These are phyloP conservation scores for Blera fallax DNA, from an alignment of 2,888 invertebrate species.

Conservation along the genomic window DNA sequence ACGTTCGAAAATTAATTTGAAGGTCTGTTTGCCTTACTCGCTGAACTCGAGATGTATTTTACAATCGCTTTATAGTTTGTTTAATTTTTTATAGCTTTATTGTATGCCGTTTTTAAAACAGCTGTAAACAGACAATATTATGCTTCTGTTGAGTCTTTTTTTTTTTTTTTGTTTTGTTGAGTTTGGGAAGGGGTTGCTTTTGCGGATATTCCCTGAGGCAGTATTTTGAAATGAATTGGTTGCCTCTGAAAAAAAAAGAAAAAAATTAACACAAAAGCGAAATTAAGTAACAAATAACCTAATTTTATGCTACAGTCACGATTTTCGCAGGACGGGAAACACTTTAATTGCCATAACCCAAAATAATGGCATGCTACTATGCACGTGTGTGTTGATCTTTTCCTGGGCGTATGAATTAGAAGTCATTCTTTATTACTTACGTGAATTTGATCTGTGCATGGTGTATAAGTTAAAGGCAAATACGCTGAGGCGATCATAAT, in stretches of 20 bases:
- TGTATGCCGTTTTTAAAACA: not conserved
- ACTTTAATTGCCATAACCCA: not conserved
- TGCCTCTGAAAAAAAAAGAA: not conserved
- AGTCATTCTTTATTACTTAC: not conserved
- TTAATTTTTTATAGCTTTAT: not conserved
- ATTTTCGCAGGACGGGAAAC: not conserved
- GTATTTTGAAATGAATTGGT: not conserved
- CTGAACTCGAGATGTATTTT: not conserved
- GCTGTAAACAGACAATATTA: not conserved
- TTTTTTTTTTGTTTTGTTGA: too few relatives aligned
- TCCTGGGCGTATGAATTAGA: not conserved
- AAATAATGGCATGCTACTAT: not conserved
- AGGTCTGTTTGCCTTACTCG: not conserved
- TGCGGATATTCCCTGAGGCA: not conserved
- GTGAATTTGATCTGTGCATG: too few relatives aligned
- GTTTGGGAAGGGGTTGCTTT: too few relatives aligned
- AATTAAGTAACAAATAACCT: not conserved
- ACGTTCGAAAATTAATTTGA: not conserved
- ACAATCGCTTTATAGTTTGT: not conserved
- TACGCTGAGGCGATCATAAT: too few relatives aligned
- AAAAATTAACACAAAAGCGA: not conserved
- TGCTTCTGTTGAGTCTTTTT: not conserved
- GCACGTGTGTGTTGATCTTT: not conserved
- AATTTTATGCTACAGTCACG: slow-evolving; percentile 13
- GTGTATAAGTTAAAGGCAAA: too few relatives aligned